These are phyloP conservation scores for Zaprionus tsacasi DNA, from an alignment of 1,140 invertebrate species.

Conservation along the genomic window DNA sequence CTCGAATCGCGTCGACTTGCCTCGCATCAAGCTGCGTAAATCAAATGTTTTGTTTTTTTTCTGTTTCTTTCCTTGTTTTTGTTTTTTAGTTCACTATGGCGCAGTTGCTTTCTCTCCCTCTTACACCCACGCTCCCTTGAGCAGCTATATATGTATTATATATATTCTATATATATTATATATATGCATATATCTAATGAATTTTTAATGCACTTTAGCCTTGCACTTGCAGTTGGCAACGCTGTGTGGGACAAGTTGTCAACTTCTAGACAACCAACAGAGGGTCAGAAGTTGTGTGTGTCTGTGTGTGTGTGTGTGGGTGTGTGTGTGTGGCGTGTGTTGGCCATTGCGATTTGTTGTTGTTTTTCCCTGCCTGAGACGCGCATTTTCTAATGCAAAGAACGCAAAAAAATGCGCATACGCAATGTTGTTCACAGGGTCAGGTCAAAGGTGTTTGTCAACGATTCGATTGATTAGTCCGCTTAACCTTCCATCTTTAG, in stretches of 20 bases:
- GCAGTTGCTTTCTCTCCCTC: conserved; percentile 4
- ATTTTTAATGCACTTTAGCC: conserved; percentile 74
- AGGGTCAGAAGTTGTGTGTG: conserved; percentile 19
- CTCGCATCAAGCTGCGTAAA: conserved; percentile 48
- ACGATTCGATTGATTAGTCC: conserved; percentile 23
- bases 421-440: conserved; percentile 31
- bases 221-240: conserved; percentile 56
- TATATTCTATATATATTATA: conserved; percentile 4
- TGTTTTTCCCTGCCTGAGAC: conserved; percentile 9
- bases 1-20: neutral
- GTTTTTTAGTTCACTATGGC: conserved; percentile 14
- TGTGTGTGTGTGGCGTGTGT: conserved; percentile 19
- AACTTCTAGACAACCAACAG: conserved; percentile 41
- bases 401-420: conserved; percentile 34
- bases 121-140: neutral
- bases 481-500: conserved; percentile 25
- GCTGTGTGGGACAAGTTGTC: conserved; percentile 53
- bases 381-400: conserved; percentile 4
- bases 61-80: conserved; percentile 12
- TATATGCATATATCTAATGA: conserved; percentile 60
- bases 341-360: conserved; percentile 5
- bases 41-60: conserved; percentile 66
- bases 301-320: neutral
- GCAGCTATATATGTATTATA: conserved; percentile 27
- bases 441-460: conserved; percentile 27